These are phyloP conservation scores for Heliconius congener DNA, from an alignment of 1,140 invertebrate genomes.

Conservation along the genomic window DNA sequence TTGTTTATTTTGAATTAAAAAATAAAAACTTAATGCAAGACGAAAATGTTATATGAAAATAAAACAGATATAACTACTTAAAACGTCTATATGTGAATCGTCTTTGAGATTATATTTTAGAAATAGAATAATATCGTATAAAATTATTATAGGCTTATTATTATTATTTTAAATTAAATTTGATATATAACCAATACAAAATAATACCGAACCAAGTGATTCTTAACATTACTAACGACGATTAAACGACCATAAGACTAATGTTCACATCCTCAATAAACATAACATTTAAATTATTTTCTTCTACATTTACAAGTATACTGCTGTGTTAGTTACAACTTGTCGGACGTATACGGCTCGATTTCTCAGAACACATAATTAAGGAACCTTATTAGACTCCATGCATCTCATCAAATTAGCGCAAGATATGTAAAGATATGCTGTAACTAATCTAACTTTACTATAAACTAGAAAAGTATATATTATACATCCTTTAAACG, in stretches of 20 bases:
- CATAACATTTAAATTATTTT: constrained; percentile 1
- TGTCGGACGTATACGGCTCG: not conserved
- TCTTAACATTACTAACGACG: not conserved
- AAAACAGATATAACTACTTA: no score
- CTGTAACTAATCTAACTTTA: not conserved
- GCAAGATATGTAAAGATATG: constrained; percentile 18
- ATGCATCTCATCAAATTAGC: not conserved
- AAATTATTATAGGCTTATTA: no score
- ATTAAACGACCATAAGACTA: no score
- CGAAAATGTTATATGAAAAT: no score
- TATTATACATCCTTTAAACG: constrained; percentile 12
- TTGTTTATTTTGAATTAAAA: no score
- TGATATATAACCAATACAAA: no score
- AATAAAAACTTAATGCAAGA: no score
- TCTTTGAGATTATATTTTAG: no score
- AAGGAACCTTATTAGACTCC: constrained; percentile 15
- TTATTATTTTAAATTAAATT: no score
- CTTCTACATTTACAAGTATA: constrained; percentile 24
- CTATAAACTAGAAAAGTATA: constrained; percentile 18
- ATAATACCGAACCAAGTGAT: no score
- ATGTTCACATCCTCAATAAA: not conserved
- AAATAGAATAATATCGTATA: no score
- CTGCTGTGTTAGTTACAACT: constrained; percentile 17
- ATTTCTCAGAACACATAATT: constrained; percentile 28
- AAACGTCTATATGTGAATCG: no score